Evolutionary conservation across 2,888 invertebrate species (phyloP).

Genomic region (Troilus luridus): DNA sequence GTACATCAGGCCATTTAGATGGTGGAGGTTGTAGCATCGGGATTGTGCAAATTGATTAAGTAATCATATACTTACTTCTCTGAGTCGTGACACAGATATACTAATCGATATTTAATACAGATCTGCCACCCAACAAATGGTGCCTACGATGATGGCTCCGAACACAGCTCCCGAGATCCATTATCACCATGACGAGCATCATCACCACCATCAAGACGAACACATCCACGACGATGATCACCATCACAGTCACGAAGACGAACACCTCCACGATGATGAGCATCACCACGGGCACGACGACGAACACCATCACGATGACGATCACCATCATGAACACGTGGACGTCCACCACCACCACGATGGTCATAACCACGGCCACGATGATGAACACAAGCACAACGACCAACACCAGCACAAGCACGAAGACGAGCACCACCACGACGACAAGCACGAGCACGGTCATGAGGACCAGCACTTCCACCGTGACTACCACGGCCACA

Average conservation of each 20-base stretch:
- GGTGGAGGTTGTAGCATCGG: neutral
- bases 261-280: conserved; percentile 42
- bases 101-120: neutral
- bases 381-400: conserved; percentile 34
- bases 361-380: neutral
- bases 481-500: conserved; percentile 56
- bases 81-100: neutral
- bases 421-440: conserved; percentile 46
- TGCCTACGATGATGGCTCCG: conserved; percentile 30
- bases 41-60: no score
- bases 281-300: conserved; percentile 40
- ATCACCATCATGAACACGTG: neutral
- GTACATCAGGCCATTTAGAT: neutral
- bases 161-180: conserved; percentile 27
- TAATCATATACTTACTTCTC: no score
- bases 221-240: conserved; percentile 52
- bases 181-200: conserved; percentile 49
- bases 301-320: conserved; percentile 43
- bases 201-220: conserved; percentile 48
- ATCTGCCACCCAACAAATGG: neutral
- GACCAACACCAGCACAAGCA: conserved; percentile 36
- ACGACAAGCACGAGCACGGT: conserved; percentile 44
- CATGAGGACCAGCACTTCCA: conserved; percentile 57
- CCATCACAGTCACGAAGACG: conserved; percentile 37
- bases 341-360: conserved; percentile 24